Evolutionary conservation across 2,113 vertebrate genomes (phyloP), one percentile per base, ranked within the genome.

Genomic region (Odontesthes bonariensis): DNA sequence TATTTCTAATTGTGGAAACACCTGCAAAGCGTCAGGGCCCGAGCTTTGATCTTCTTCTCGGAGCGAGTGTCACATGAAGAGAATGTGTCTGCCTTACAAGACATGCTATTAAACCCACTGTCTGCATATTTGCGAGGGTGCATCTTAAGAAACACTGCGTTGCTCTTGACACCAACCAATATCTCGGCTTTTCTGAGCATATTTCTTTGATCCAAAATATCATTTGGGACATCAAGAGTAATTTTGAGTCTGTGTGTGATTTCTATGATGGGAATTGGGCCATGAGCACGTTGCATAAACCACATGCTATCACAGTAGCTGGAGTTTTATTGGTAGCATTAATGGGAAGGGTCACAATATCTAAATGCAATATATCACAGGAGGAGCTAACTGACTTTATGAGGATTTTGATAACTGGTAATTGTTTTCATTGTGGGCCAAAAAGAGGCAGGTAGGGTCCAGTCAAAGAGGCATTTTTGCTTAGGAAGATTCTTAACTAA

Each of bases 121-220:
- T 42, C 58, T 22, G 59, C 62, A 60, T 35, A 44, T 71, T 56
- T 40, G 33, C 35, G n/a, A 4, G 19, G 12, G 68, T 56, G 6
- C 16, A 6, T 68, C 19, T 81, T 76, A 71, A 74, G 60, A 78
- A 68, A 59, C 55, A 71, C 68, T 74, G 85, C 69, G 81, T 83
- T 85, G 65, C 63, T 75, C 72, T 19, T 63, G 55, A 82, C 20
- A 49, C 59, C 1, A 5, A 47, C 57, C 5, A 35, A 27, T 23
- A 71, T 76, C 17, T 51, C 19, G 54, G 31, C 42, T 57, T 44
- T 68, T 9, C 5, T 58, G 23, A 32, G 6, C 14, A 3, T 53
- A 46, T 16, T 72, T 49, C 55, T 52, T 38, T 35, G 42, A 69
- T 32, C 3, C 19, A 32, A 58, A 13, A 1, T 10, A 9, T 42